Base-by-base conservation (phyloP, 2,113 vertebrate species). In the Nothobranchius kuhntae region DNA sequence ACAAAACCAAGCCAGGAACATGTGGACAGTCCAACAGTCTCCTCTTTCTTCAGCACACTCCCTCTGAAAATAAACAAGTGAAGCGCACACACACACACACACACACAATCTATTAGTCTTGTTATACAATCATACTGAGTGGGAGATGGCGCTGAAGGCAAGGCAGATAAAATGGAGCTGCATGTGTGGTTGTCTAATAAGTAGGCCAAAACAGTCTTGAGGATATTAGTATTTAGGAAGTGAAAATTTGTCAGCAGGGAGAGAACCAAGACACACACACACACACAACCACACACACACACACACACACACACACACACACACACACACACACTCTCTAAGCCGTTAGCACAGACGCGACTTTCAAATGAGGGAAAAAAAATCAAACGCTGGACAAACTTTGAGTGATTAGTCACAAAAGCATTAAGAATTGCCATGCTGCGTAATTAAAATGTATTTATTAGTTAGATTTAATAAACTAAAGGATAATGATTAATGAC, bases 201-300 rank as follows among this genome's bases (percentile, higher is more conserved):
- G 72, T 85, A 75, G 84, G 84, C 66, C 82, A 88, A 70, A 79
- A 67, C 53, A 86, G 82, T 88, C 86, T 88, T 63, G 75, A 45
- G 86, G 86, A 83, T 88, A 84, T 88, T 81, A 83, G 80, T 78
- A 65, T 68, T 79, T 81, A 77, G 84, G 78, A 86, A 30, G 76
- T 82, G 81, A 87, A 82, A 84, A 86, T 67, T 76, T 61, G 69
- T 86, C 82, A 79, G 72, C 77, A 73, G 73, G 78, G 75, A 81
- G 68, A 72, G 67, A 47, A 66, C 50, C 73, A 42, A 40, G 4
- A 40, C 38, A 40, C 38, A 40, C 38, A 40, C 38, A 40, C 38
- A 40, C 38, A 40, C 38, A 40, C 38, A 40, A 4, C 4, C 36
- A 38, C 36, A 38, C 17, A 30, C 73, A 53, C 61, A 65, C 46